Evolutionary conservation across 2,797 vertebrate genomes (phyloP).

Genomic region (Sebastes taczanowskii): DNA sequence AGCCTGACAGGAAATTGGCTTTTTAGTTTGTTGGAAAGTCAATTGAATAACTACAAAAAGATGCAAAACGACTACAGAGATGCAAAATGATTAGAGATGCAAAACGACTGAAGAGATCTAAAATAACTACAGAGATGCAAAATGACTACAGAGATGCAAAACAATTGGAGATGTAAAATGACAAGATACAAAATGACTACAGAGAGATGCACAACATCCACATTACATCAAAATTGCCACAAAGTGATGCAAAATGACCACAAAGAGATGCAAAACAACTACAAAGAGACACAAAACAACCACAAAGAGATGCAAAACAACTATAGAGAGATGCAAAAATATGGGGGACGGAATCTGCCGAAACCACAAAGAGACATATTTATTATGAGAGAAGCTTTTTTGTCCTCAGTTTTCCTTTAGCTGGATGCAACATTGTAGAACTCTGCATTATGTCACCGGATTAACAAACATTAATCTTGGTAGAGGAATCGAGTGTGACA

Average conservation of each 20-base stretch:
- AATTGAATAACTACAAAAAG: not conserved
- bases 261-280: not conserved
- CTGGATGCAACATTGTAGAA: conserved; percentile 21
- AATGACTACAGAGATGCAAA: too few species aligned
- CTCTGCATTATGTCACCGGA: conserved; percentile 60
- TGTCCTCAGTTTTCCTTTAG: conserved; percentile 23
- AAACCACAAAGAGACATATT: not conserved
- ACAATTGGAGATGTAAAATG: too few species aligned
- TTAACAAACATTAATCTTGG: conserved; percentile 58
- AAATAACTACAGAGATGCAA: too few species aligned
- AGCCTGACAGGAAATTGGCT: not conserved
- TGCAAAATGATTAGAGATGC: not conserved
- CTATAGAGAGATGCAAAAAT: not conserved
- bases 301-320: not conserved
- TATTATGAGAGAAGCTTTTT: not conserved
- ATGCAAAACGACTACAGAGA: not conserved
- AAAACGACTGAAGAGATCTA: too few species aligned
- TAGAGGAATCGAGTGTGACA: conserved; percentile 29
- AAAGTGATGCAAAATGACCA: too few species aligned
- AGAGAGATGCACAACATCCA: too few species aligned
- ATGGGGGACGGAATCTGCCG: too few species aligned
- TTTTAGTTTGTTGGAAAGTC: not conserved
- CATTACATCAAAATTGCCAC: too few species aligned
- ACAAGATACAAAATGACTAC: not conserved
- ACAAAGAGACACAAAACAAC: not conserved